phyloP scores from a whole-genome alignment of 2,113 vertebrate genomes.

The Podarcis raffonei region DNA sequence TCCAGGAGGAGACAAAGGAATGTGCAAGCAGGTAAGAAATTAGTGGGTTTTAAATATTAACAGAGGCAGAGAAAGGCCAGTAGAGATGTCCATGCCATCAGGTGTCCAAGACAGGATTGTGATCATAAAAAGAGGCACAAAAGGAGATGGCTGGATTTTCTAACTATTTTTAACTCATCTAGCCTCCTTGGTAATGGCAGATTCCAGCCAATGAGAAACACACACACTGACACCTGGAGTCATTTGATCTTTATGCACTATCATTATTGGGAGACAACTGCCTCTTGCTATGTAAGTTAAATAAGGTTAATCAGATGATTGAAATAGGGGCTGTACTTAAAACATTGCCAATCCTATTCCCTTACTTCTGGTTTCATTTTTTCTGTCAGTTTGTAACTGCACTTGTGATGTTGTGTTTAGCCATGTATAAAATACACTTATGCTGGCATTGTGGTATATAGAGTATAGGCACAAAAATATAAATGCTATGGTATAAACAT shows the following conservation, averaged over 20 bases:
- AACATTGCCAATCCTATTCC: not conserved
- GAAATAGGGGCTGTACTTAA: not conserved
- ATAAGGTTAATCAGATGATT: not conserved
- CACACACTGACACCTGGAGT: no score
- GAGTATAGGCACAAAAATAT: constrained; percentile 19
- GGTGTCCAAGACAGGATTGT: constrained; percentile 49
- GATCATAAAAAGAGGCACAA: constrained; percentile 42
- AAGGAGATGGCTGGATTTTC: constrained; percentile 53
- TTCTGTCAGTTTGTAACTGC: constrained; percentile 54
- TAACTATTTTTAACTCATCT: constrained; percentile 54
- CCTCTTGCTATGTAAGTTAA: not conserved
- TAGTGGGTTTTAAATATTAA: not conserved
- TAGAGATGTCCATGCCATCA: constrained; percentile 40
- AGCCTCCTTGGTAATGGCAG: constrained; percentile 64
- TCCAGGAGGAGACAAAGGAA: not conserved
- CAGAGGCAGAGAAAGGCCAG: constrained; percentile 21
- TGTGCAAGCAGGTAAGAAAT: constrained; percentile 20
- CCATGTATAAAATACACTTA: constrained; percentile 49
- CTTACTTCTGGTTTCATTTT: constrained; percentile 47
- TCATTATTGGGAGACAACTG: not conserved
- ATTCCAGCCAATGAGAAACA: constrained; percentile 61
- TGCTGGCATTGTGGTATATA: no score
- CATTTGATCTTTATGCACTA: not conserved
- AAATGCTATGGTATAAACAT: constrained; percentile 54
- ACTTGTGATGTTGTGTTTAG: constrained; percentile 49